Conservation (phyloP, 2,888 invertebrate genomes). For the Slavum lentiscoides region DNA sequence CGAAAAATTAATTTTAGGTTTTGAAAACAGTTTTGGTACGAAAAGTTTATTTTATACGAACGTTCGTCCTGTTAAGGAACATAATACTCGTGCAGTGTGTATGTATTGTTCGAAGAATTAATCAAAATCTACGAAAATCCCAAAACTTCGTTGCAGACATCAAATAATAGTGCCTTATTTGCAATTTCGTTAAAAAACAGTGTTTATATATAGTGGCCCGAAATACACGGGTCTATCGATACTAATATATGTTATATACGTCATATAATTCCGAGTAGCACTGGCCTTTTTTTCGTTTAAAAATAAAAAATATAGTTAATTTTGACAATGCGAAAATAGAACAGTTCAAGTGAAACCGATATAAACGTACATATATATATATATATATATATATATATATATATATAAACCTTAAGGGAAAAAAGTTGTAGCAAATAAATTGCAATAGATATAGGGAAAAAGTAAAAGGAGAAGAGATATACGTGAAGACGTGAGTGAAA, state of each 20-base stretch:
- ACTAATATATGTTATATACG: not conserved
- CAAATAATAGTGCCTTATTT: not conserved
- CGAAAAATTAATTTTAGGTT: too few relatives aligned
- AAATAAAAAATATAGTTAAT: slow-evolving; percentile 12
- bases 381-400: not conserved
- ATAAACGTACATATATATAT: not conserved
- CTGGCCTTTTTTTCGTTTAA: not conserved
- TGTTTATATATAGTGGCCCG: too few relatives aligned
- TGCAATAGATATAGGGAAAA: not conserved
- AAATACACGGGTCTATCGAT: too few relatives aligned
- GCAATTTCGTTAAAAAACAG: too few relatives aligned
- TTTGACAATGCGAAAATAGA: not conserved
- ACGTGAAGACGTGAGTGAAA: slow-evolving; percentile 41
- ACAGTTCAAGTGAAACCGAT: not conserved
- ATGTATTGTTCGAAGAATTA: too few relatives aligned
- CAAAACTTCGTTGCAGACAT: not conserved
- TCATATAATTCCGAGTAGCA: too few relatives aligned
- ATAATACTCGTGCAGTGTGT: too few relatives aligned
- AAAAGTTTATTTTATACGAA: too few relatives aligned
- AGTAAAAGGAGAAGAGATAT: not conserved
- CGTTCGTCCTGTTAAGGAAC: too few relatives aligned
- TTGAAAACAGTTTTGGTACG: too few relatives aligned
- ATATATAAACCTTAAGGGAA: not conserved
- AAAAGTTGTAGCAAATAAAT: slow-evolving; percentile 42
- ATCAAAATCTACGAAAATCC: not conserved